Evolutionary conservation across 2,113 vertebrate genomes (phyloP).

Genomic region (Hemicordylus capensis): DNA sequence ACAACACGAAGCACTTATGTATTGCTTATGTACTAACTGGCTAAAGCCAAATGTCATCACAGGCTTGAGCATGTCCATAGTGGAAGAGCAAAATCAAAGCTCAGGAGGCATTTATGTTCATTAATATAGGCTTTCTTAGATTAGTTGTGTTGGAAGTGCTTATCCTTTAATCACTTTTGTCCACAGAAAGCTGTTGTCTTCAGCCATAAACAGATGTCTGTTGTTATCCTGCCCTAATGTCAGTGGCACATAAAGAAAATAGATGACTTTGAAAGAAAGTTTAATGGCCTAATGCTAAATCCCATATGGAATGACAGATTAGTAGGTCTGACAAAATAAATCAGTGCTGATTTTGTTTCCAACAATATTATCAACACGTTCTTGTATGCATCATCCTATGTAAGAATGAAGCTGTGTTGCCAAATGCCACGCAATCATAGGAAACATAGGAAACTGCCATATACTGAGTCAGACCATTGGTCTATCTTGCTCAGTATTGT

Average conservation of each 20-base stretch:
- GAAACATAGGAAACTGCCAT: too few species aligned
- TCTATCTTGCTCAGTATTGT: too few species aligned
- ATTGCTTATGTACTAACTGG: rapidly evolving
- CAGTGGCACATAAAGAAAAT: neutral
- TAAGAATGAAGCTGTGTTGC: too few species aligned
- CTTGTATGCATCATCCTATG: neutral
- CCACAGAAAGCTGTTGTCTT: neutral
- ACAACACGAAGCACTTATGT: neutral
- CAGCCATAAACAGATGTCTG: neutral
- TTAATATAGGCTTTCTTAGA: neutral
- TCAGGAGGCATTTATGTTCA: neutral
- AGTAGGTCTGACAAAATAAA: neutral
- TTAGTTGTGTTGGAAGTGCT: neutral
- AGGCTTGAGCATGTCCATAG: constrained; percentile 23
- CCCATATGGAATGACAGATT: neutral
- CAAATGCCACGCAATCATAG: neutral
- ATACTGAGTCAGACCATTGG: too few species aligned
- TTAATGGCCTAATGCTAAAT: neutral
- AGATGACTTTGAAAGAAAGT: neutral
- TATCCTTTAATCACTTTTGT: neutral
- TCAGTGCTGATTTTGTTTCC: neutral
- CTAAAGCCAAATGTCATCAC: neutral
- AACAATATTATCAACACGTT: neutral
- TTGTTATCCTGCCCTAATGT: neutral
- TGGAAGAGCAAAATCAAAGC: neutral